phyloP scores from a whole-genome alignment of 2,888 invertebrate genomes.

The Drosophila mettleri region DNA sequence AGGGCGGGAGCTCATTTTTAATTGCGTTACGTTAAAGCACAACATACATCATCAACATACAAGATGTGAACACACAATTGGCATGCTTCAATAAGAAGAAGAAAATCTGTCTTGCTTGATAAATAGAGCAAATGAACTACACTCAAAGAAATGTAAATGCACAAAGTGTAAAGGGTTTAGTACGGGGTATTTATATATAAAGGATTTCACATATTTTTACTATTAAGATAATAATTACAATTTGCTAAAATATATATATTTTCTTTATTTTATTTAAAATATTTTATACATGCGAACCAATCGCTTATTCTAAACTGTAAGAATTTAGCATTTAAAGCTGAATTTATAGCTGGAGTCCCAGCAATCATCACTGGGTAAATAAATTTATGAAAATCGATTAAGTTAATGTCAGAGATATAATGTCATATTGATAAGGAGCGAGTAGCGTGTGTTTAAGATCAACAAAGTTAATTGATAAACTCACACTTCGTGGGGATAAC shows the following conservation, averaged over 20 bases:
- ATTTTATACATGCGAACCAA: background rate
- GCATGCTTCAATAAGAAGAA: constrained; percentile 24
- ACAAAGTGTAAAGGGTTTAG: background rate
- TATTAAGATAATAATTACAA: no score
- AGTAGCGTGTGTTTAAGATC: constrained; percentile 4
- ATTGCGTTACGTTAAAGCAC: constrained; percentile 36
- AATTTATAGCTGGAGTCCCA: constrained; percentile 4
- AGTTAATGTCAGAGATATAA: constrained; percentile 13
- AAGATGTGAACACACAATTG: constrained; percentile 29
- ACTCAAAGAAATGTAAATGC: constrained; percentile 9
- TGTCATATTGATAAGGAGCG: constrained; percentile 21
- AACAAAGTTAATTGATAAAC: constrained; percentile 35
- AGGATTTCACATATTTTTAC: background rate
- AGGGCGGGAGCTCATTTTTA: constrained; percentile 10
- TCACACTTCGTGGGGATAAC: constrained; percentile 25
- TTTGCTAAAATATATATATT: no score
- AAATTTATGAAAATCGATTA: constrained; percentile 14
- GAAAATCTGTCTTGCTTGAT: constrained; percentile 4
- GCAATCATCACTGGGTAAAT: background rate
- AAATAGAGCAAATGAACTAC: constrained; percentile 24
- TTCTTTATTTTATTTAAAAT: background rate
- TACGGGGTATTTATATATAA: no score
- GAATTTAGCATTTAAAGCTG: background rate
- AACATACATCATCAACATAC: constrained; percentile 44
- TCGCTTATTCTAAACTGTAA: constrained; percentile 2